A percentile compares a stretch with the other conserved stretches of the same genome.
Evolutionary conservation across 2,113 vertebrate species (phyloP).

Genomic region (Leucosticte australis): DNA sequence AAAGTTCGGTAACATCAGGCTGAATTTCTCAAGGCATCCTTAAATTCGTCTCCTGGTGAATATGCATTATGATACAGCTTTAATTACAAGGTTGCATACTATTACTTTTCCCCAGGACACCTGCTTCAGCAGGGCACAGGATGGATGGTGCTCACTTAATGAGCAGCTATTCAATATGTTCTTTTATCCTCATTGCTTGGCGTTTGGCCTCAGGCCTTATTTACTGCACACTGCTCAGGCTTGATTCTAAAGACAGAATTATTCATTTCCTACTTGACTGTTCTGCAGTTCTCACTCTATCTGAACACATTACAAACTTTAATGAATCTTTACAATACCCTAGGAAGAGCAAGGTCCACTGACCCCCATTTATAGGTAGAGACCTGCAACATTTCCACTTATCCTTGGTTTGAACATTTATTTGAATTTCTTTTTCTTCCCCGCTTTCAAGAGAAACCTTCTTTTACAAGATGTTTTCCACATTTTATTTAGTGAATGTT

Average conservation of each 20-base stretch:
- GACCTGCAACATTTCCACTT: background rate
- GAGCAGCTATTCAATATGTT: slow-evolving; percentile 64
- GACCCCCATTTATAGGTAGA: background rate
- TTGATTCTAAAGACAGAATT: slow-evolving; percentile 56
- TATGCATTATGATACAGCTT: slow-evolving; percentile 56
- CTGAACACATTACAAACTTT: background rate
- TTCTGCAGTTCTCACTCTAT: background rate
- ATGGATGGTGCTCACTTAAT: slow-evolving; percentile 60
- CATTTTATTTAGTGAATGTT: background rate
- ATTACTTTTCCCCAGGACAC: slow-evolving; percentile 67
- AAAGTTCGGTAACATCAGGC: slow-evolving; percentile 10
- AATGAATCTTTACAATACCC: slow-evolving; percentile 16
- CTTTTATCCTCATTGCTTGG: slow-evolving; percentile 61
- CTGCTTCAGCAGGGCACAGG: slow-evolving; percentile 58
- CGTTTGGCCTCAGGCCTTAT: slow-evolving; percentile 63
- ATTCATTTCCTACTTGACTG: slow-evolving; percentile 44
- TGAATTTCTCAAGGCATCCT: slow-evolving; percentile 43
- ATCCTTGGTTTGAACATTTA: background rate
- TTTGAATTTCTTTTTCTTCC: background rate
- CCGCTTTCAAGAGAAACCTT: background rate
- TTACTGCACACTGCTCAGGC: slow-evolving; percentile 46
- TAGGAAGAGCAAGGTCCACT: background rate
- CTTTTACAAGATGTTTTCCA: background rate
- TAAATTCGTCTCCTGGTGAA: slow-evolving; percentile 60
- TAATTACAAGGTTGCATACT: slow-evolving; percentile 63